These are phyloP conservation scores for Enoplosus armatus DNA, from an alignment of 2,797 vertebrate genomes.

Conservation along the genomic window DNA sequence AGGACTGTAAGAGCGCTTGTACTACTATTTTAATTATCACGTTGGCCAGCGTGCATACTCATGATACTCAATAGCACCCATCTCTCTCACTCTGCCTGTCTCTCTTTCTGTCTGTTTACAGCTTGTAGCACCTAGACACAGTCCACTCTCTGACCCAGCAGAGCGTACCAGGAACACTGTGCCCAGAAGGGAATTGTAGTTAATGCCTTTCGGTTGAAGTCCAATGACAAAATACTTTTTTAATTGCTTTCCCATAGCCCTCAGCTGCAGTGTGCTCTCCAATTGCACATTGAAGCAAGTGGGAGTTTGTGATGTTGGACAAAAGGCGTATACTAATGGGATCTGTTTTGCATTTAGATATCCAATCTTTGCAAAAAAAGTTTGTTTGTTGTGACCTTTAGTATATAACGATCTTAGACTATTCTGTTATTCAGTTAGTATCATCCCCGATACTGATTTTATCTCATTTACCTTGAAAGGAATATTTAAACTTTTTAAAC, in stretches of 20 bases:
- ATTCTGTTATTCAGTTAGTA: background rate
- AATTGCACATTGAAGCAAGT: conserved; percentile 34
- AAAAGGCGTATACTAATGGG: conserved; percentile 31
- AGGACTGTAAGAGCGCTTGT: background rate
- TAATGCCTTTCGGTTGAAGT: conserved; percentile 62
- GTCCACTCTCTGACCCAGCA: conserved; percentile 53
- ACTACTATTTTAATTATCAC: conserved; percentile 24
- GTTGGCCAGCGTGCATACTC: background rate
- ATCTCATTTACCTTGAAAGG: background rate
- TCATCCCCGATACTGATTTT: background rate
- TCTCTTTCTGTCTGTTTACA: conserved; percentile 50
- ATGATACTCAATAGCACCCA: conserved; percentile 33
- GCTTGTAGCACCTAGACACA: conserved; percentile 53
- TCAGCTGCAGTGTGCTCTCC: conserved; percentile 47
- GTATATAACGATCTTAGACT: background rate
- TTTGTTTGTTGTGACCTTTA: background rate
- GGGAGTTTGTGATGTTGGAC: conserved; percentile 28
- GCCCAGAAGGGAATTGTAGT: conserved; percentile 58
- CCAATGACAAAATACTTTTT: conserved; percentile 62
- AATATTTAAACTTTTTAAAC: background rate
- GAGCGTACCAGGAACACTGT: conserved; percentile 46
- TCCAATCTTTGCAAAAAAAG: conserved; percentile 8
- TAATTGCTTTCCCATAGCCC: conserved; percentile 73
- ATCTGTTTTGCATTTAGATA: conserved; percentile 5
- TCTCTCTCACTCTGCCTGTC: conserved; percentile 20